Percentiles rank a stretch among this genome's conserved stretches.
Conservation (phyloP, 2,113 vertebrate species). For the Tympanuchus pallidicinctus region DNA sequence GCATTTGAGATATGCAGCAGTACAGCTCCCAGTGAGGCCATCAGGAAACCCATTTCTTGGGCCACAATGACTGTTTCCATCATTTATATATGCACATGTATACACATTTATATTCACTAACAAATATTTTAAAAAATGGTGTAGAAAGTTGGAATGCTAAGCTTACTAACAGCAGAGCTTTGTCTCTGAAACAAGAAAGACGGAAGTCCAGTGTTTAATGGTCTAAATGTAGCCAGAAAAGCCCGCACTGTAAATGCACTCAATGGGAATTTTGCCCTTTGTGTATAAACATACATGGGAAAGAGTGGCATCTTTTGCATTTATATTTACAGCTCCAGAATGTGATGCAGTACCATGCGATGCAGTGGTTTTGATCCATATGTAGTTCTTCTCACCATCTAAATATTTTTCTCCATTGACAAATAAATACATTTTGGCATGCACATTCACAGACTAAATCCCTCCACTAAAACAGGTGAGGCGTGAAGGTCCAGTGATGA, state of each 20-base stretch:
- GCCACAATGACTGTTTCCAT: background rate
- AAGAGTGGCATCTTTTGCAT: background rate
- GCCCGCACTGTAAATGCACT: slow-evolving; percentile 45
- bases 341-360: background rate
- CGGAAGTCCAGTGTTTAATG: slow-evolving; percentile 44
- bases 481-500: background rate
- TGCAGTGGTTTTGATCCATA: slow-evolving; percentile 49
- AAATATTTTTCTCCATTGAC: slow-evolving; percentile 21
- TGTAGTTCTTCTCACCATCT: background rate
- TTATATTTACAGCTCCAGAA: slow-evolving; percentile 50
- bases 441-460: background rate
- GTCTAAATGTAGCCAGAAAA: slow-evolving; percentile 61
- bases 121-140: background rate
- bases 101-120: background rate
- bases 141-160: background rate
- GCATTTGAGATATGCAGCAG: background rate
- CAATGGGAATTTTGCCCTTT: slow-evolving; percentile 32
- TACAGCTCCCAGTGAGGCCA: background rate
- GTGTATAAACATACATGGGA: slow-evolving; percentile 35
- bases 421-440: background rate
- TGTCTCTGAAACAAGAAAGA: slow-evolving; percentile 58
- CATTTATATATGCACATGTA: background rate
- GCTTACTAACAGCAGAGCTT: slow-evolving; percentile 41
- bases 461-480: background rate
- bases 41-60: background rate